phyloP scores from a whole-genome alignment of 1,140 invertebrate genomes.

The Manduca sexta region DNA sequence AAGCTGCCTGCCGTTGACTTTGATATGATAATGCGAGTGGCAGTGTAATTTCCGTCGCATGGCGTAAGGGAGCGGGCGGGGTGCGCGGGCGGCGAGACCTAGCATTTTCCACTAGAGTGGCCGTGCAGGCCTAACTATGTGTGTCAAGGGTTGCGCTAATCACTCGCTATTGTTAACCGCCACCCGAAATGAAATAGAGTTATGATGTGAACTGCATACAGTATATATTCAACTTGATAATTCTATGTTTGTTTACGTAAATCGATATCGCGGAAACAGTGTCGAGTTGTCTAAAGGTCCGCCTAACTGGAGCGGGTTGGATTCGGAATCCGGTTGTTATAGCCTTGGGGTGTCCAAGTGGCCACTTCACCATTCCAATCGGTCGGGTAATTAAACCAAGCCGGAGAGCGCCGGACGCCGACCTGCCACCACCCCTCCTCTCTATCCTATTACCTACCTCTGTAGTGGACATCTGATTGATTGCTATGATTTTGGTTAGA shows the following conservation, averaged over 20 bases:
- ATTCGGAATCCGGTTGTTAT: slow-evolving; percentile 59
- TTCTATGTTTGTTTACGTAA: slow-evolving; percentile 1
- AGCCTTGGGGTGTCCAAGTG: slow-evolving; percentile 61
- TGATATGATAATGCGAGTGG: background rate
- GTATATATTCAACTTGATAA: background rate
- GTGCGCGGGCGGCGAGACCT: slow-evolving; percentile 39
- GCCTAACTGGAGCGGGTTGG: slow-evolving; percentile 58
- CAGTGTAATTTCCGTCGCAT: slow-evolving; percentile 14
- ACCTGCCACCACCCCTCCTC: slow-evolving; percentile 37
- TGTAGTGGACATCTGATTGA: background rate
- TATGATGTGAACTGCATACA: background rate
- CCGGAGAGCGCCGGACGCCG: slow-evolving; percentile 22
- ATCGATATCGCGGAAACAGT: slow-evolving; percentile 45
- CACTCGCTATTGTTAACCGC: slow-evolving; percentile 46
- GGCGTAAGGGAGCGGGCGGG: slow-evolving; percentile 5
- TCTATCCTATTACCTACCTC: slow-evolving; percentile 13
- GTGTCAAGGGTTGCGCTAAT: slow-evolving; percentile 66
- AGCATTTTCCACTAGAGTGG: slow-evolving; percentile 63
- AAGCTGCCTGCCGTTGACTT: background rate
- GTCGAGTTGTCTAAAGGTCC: slow-evolving; percentile 40
- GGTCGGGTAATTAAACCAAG: slow-evolving; percentile 48
- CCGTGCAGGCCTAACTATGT: slow-evolving; percentile 40
- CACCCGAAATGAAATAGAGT: slow-evolving; percentile 35
- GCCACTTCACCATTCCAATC: slow-evolving; percentile 66
- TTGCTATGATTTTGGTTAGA: background rate